A percentile compares a stretch with the other conserved stretches of the same genome.
phyloP scores from a whole-genome alignment of 92 coral and sea anemone genomes.

The Actinernus sp. region DNA sequence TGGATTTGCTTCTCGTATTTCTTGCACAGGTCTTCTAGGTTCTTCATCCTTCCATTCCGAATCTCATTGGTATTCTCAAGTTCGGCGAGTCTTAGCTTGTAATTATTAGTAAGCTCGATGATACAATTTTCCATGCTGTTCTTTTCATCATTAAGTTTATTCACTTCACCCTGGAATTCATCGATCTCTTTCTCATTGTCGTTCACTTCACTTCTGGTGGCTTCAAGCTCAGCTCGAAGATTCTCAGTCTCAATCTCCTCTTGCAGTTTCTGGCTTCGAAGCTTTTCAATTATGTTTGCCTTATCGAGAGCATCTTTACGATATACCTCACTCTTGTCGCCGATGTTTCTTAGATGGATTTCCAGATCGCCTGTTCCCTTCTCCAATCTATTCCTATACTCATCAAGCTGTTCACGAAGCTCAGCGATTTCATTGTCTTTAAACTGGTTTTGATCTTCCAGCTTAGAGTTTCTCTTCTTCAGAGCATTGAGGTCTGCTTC shows the following conservation, averaged over 20 bases:
- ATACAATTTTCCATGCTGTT: constrained; percentile 58
- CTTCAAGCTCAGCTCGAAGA: constrained; percentile 46
- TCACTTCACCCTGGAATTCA: constrained; percentile 24
- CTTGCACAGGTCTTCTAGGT: constrained; percentile 60
- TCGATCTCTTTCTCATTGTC: constrained; percentile 50
- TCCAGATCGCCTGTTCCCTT: constrained; percentile 56
- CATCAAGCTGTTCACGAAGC: constrained; percentile 48
- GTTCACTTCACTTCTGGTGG: constrained; percentile 12
- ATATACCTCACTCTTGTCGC: constrained; percentile 62
- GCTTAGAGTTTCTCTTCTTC: constrained; percentile 38
- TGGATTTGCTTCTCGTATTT: constrained; percentile 68
- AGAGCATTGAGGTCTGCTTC: constrained; percentile 30
- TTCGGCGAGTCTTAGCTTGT: constrained; percentile 72
- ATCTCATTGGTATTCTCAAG: constrained; percentile 73
- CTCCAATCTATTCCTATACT: constrained; percentile 60
- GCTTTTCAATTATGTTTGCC: constrained; percentile 44
- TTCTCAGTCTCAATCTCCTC: constrained; percentile 55
- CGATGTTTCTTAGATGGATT: constrained; percentile 62
- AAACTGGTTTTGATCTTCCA: constrained; percentile 39
- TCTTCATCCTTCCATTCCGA: constrained; percentile 52
- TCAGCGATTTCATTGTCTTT: constrained; percentile 52
- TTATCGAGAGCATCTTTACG: constrained; percentile 72
- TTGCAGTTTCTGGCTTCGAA: constrained; percentile 59
- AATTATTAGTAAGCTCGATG: constrained; percentile 56
- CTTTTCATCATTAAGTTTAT: constrained; percentile 56